Evolutionary conservation across 2,113 vertebrate species (phyloP).

Genomic region (Chaetorhynchus papuensis): DNA sequence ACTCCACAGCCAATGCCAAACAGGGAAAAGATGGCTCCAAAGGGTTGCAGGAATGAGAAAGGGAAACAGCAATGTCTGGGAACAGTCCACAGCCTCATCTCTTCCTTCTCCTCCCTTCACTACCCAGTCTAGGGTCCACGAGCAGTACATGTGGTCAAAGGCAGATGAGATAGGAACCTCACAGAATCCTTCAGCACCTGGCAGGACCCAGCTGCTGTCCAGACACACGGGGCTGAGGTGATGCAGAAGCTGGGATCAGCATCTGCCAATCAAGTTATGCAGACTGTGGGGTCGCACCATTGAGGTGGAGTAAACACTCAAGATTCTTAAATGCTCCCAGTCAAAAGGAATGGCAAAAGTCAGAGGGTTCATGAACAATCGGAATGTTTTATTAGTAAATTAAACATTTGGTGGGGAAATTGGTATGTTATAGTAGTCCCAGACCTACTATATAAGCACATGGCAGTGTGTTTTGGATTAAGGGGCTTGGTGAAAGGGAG

Average conservation of each 20-base stretch:
- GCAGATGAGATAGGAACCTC: neutral
- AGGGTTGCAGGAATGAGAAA: neutral
- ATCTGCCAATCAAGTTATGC: neutral
- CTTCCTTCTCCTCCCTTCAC: neutral
- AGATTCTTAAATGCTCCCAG: neutral
- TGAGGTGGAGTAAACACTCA: neutral
- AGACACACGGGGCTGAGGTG: neutral
- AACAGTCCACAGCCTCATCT: neutral
- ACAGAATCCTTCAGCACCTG: neutral
- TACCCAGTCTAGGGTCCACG: neutral
- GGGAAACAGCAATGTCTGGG: neutral
- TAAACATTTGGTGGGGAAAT: neutral
- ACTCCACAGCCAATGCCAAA: neutral
- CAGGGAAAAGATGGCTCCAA: neutral
- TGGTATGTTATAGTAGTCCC: neutral
- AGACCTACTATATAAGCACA: neutral
- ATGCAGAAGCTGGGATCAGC: neutral
- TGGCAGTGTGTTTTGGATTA: neutral
- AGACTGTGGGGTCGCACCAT: accelerated
- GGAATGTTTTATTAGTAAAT: neutral
- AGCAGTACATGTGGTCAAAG: no score
- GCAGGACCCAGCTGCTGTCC: neutral
- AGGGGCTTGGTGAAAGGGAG: neutral
- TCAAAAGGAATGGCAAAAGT: neutral
- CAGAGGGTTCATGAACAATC: neutral